Conservation (phyloP, 2,113 vertebrate genomes). For the Anarrhichthys ocellatus region DNA sequence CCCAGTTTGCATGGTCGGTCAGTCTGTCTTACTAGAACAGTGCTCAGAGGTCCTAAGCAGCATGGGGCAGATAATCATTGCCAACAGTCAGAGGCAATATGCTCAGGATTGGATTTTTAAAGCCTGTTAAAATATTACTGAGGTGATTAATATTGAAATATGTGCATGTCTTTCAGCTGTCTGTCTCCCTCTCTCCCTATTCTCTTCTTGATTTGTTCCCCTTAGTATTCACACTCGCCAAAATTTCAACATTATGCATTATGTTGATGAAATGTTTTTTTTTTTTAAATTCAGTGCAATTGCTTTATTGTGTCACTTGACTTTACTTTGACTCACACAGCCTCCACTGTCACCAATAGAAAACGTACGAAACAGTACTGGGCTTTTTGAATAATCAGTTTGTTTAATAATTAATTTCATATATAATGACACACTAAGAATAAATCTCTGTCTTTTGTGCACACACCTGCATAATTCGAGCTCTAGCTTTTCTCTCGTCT, state of each 20-base stretch:
- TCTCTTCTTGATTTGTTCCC: slow-evolving; percentile 55
- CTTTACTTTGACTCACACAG: slow-evolving; percentile 41
- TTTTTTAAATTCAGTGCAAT: slow-evolving; percentile 34
- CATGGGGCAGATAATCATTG: slow-evolving; percentile 78
- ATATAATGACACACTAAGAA: slow-evolving; percentile 61
- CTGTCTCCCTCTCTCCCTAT: slow-evolving; percentile 65
- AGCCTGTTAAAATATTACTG: slow-evolving; percentile 89
- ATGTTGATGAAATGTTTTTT: slow-evolving; percentile 42
- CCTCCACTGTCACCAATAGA: slow-evolving; percentile 40
- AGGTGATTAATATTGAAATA: slow-evolving; percentile 89
- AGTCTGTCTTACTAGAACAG: slow-evolving; percentile 57
- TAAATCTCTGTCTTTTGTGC: slow-evolving; percentile 73
- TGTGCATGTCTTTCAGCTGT: slow-evolving; percentile 80
- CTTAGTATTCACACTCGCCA: slow-evolving; percentile 35
- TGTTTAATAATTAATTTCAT: slow-evolving; percentile 71
- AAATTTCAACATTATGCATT: slow-evolving; percentile 56
- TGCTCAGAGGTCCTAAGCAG: slow-evolving; percentile 53
- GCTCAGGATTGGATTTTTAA: slow-evolving; percentile 86
- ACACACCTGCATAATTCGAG: slow-evolving; percentile 59
- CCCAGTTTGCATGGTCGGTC: slow-evolving; percentile 70
- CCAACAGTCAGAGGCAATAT: slow-evolving; percentile 82
- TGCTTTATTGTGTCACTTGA: slow-evolving; percentile 31
- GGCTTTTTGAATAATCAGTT: slow-evolving; percentile 66
- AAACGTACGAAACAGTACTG: slow-evolving; percentile 41
- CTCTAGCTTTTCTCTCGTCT: slow-evolving; percentile 35